Evolutionary conservation across 1,140 invertebrate genomes (phyloP).

Genomic region (Ptiloglossa arizonensis): DNA sequence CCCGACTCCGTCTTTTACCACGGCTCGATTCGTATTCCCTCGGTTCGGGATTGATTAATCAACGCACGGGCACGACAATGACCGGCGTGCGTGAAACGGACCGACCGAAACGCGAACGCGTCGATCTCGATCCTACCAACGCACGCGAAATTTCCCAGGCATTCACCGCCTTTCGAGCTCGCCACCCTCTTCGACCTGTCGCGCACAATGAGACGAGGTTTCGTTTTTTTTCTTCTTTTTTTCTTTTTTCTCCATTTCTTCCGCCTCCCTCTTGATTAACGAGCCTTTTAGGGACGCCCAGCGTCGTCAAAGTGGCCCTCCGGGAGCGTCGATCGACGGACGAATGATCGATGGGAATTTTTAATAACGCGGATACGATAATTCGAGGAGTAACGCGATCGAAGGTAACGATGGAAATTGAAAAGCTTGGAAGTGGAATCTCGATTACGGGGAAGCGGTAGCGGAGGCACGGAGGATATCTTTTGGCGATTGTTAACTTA

Average conservation of each 20-base stretch:
- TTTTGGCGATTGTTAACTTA: no score
- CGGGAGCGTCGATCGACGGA: conserved; percentile 5
- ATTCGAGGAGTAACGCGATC: conserved; percentile 21
- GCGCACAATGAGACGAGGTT: conserved; percentile 1
- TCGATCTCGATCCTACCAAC: conserved; percentile 9
- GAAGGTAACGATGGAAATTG: no score
- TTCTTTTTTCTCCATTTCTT: background rate
- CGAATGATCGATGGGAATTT: conserved; percentile 38
- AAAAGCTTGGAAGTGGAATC: no score
- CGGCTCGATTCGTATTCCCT: background rate
- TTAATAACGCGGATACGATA: no score
- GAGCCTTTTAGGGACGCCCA: conserved; percentile 31
- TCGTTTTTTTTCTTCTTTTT: background rate
- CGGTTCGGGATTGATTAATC: conserved; percentile 56
- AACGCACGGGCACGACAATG: conserved; percentile 34
- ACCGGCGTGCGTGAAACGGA: conserved; percentile 41
- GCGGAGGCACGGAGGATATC: no score
- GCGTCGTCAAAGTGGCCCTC: background rate
- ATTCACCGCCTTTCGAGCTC: background rate
- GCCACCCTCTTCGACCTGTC: conserved; percentile 18
- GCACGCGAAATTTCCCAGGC: background rate
- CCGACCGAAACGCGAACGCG: conserved; percentile 26
- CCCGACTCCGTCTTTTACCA: conserved; percentile 36
- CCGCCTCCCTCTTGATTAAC: conserved; percentile 36
- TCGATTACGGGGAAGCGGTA: no score